Percentiles rank a stretch among this genome's conserved stretches.
phyloP scores from a whole-genome alignment of 2,888 invertebrate species.

The Acronicta leporina region DNA sequence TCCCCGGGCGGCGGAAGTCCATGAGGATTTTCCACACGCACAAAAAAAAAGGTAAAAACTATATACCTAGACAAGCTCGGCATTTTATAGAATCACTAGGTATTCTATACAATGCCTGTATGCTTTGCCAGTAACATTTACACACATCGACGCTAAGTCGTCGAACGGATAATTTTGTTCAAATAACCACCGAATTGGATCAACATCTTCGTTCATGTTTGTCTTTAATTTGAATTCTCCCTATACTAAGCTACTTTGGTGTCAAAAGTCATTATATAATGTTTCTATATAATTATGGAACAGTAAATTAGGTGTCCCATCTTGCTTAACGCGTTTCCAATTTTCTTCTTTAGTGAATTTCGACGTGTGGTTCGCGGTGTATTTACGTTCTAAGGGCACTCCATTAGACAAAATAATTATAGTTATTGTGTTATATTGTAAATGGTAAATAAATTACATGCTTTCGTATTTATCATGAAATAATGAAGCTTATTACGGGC shows the following conservation, averaged over 20 bases:
- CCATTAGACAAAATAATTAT: not conserved
- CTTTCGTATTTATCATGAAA: too few species aligned
- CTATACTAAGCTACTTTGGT: conserved; percentile 33
- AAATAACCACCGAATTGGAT: conserved; percentile 51
- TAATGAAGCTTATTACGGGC: too few species aligned
- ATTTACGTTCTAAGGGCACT: not conserved
- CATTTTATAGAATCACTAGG: too few species aligned
- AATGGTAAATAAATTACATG: too few species aligned
- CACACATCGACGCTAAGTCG: conserved; percentile 10
- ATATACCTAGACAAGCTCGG: too few species aligned
- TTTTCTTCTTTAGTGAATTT: not conserved
- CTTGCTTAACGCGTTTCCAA: not conserved
- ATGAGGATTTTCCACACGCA: too few species aligned
- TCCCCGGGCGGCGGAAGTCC: too few species aligned
- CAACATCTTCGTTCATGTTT: conserved; percentile 51
- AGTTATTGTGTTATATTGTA: too few species aligned
- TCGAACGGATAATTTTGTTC: conserved; percentile 51
- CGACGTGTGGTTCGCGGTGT: too few species aligned
- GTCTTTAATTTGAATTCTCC: conserved; percentile 54
- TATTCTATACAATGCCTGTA: too few species aligned
- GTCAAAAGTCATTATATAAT: conserved; percentile 44
- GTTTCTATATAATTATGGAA: conserved; percentile 44
- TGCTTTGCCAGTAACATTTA: not conserved
- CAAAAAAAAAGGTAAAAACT: too few species aligned
- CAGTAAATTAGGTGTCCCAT: conserved; percentile 13